Conservation (phyloP, 2,113 vertebrate species). For the Poecilia latipinna region DNA sequence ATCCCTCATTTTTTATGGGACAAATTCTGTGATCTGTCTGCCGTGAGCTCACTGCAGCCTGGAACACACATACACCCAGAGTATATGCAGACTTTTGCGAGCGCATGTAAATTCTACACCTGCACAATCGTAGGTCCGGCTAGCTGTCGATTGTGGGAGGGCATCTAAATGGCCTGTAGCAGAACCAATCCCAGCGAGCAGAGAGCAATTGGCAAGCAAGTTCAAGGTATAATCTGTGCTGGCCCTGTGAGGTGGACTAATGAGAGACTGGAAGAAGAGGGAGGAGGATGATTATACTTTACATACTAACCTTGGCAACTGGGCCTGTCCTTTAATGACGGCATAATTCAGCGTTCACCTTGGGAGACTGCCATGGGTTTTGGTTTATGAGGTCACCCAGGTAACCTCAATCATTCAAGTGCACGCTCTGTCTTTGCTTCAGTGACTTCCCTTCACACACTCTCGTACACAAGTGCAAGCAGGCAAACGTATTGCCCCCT, state of each 20-base stretch:
- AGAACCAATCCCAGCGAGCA: slow-evolving; percentile 67
- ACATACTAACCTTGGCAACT: slow-evolving; percentile 86
- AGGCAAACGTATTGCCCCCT: slow-evolving; percentile 28
- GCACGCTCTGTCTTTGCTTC: slow-evolving; percentile 80
- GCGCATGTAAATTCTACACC: slow-evolving; percentile 52
- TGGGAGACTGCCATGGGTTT: slow-evolving; percentile 83
- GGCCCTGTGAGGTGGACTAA: slow-evolving; percentile 79
- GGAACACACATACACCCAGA: slow-evolving; percentile 39
- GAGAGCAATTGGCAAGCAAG: slow-evolving; percentile 72
- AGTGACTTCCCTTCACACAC: slow-evolving; percentile 73
- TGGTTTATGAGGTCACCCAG: slow-evolving; percentile 84
- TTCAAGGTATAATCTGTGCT: slow-evolving; percentile 82
- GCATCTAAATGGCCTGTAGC: slow-evolving; percentile 76
- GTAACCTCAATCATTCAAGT: slow-evolving; percentile 87
- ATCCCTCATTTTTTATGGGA: slow-evolving; percentile 74
- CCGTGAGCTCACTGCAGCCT: slow-evolving; percentile 27
- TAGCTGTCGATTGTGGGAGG: slow-evolving; percentile 48
- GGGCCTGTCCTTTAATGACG: slow-evolving; percentile 84
- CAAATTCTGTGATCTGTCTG: slow-evolving; percentile 70
- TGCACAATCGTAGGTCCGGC: slow-evolving; percentile 53
- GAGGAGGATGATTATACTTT: slow-evolving; percentile 82
- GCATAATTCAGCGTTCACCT: slow-evolving; percentile 87
- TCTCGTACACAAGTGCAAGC: slow-evolving; percentile 20
- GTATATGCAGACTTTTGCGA: slow-evolving; percentile 29
- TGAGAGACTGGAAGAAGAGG: slow-evolving; percentile 78